phyloP scores from a whole-genome alignment of 2,113 vertebrate species.

The Leptodactylus fuscus region DNA sequence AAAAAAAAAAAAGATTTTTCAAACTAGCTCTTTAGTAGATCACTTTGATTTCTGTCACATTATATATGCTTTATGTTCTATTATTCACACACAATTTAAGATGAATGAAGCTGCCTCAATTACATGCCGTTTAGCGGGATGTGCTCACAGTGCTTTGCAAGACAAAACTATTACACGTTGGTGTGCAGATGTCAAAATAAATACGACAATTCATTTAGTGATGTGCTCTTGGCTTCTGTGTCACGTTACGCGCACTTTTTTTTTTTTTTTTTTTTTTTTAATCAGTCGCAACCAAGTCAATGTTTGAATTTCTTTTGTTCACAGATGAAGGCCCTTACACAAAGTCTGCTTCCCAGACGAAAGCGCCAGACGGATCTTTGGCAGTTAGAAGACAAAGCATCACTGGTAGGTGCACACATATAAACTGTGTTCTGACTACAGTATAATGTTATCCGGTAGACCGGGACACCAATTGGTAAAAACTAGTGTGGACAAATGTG shows the following conservation, averaged over 20 bases:
- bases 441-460: neutral
- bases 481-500: neutral
- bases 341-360: constrained; percentile 91
- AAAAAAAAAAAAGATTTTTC: neutral
- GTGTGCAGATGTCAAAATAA: constrained; percentile 17
- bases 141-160: neutral
- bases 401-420: constrained; percentile 89
- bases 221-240: neutral
- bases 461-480: neutral
- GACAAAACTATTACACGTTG: constrained; percentile 1
- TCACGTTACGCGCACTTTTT: neutral
- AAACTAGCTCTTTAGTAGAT: neutral
- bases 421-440: neutral
- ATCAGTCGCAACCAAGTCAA: neutral
- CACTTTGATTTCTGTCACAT: constrained; percentile 7
- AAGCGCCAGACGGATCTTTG: constrained; percentile 91
- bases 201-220: neutral
- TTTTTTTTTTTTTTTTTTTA: too few relatives aligned
- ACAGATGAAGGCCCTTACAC: constrained; percentile 98
- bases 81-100: constrained; percentile 16
- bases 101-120: constrained; percentile 3
- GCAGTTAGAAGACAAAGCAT: constrained; percentile 98
- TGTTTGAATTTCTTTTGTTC: constrained; percentile 64
- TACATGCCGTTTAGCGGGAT: constrained; percentile 19
- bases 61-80: constrained; percentile 12